These are phyloP conservation scores for Gallirallus australis DNA, from an alignment of 2,797 vertebrate genomes.

Conservation along the genomic window DNA sequence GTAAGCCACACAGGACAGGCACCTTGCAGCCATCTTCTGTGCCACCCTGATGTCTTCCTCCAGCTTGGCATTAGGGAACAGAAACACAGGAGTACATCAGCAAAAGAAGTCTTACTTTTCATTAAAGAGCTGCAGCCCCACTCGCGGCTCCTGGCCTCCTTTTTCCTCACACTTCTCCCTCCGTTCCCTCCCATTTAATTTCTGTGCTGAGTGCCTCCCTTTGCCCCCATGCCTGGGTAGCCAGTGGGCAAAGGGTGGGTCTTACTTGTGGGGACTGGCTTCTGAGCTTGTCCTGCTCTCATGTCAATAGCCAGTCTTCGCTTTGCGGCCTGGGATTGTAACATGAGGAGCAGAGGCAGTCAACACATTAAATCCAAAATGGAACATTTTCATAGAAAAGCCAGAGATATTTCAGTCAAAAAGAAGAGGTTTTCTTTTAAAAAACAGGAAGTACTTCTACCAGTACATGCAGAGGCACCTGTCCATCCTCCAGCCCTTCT, in stretches of 20 bases:
- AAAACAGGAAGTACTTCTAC: neutral
- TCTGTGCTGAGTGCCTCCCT: neutral
- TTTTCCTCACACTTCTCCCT: neutral
- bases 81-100: neutral
- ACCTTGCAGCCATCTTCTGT: rapidly evolving
- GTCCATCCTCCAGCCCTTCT: neutral
- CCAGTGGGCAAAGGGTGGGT: rapidly evolving
- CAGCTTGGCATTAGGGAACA: neutral
- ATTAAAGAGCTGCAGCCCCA: conserved; percentile 39
- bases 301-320: rapidly evolving
- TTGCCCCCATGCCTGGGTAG: neutral
- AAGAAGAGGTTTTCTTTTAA: neutral
- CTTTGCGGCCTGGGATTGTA: neutral
- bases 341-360: neutral
- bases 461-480: neutral
- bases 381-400: neutral
- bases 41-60: neutral
- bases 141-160: neutral
- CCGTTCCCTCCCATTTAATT: neutral
- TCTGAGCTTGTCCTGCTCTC: neutral
- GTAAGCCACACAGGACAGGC: neutral
- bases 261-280: neutral
- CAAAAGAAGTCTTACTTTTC: neutral
- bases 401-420: neutral
- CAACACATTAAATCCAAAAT: rapidly evolving